Evolutionary conservation across 2,797 vertebrate species (phyloP), one percentile per base, ranked within the genome.

Genomic region (Acanthopagrus latus): DNA sequence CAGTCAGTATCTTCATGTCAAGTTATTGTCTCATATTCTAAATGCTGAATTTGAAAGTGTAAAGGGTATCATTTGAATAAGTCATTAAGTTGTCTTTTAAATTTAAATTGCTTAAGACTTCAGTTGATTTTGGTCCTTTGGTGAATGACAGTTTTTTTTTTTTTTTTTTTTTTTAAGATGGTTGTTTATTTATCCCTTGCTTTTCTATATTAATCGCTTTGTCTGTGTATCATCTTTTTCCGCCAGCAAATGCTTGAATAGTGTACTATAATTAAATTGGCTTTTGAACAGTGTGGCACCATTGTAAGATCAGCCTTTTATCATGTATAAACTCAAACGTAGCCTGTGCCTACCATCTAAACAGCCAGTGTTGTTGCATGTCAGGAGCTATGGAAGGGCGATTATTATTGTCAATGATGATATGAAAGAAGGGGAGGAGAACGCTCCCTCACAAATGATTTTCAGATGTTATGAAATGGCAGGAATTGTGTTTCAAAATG

Each of bases 211-310:
- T 57, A 18, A 62, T 76, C 18, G 65, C 54, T 54, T 67, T 76
- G 48, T 76, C 21, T 65, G 3, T 62, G 14, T 17, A 63, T 66
- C 23, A 10, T 67, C 5, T 56, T 71, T 78, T 38, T 2, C n/a
- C 7, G 44, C 41, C 7, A 51, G 10, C 33, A 16, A 47, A 38
- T 7, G 18, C 55, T 51, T 16, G 29, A 67, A 33, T 62, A 64
- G 77, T 68, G 38, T 27, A 52, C 50, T 60, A n/a, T 66, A 64
- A 83, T 86, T 77, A 72, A 80, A 78, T 56, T 46, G 44, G 5
- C 43, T 64, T 70, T 70, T 71, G 17, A 82, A 29, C 56, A 59
- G 27, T 60, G 58, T 55, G 13, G 9, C 52, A 33, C 17, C 51
- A 62, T 74, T 1, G 18, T 33, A 54, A 47, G n/a, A 62, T 59